Evolutionary conservation across 2,113 vertebrate genomes (phyloP).

Genomic region (Ochotona curzoniae): DNA sequence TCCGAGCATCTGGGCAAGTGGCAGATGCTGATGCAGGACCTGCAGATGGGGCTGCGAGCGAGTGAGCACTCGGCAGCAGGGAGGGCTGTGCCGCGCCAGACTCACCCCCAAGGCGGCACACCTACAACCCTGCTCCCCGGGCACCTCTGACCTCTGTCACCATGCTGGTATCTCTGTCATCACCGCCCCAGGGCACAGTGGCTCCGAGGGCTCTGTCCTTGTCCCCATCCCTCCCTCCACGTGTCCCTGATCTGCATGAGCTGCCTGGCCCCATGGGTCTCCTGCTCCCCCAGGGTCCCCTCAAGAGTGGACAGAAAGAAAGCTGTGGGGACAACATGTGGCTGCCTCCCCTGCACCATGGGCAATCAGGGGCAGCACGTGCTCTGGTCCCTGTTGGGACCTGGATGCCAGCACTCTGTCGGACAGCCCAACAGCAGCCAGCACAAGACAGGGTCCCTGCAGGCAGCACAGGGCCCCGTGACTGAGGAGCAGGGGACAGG

Average conservation of each 20-base stretch:
- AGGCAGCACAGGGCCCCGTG: no score
- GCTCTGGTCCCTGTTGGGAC: background rate
- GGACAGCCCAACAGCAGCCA: fast-evolving
- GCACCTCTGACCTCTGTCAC: background rate
- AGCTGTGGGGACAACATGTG: background rate
- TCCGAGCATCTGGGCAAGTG: no score
- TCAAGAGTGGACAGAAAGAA: fast-evolving
- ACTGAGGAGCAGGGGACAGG: no score
- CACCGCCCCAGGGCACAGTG: background rate
- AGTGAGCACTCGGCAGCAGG: no score
- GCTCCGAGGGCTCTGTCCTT: background rate
- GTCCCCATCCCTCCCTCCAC: background rate
- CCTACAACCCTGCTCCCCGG: no score
- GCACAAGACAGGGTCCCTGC: fast-evolving
- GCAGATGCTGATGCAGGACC: no score
- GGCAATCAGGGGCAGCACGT: no score
- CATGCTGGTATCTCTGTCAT: fast-evolving
- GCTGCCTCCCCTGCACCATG: fast-evolving
- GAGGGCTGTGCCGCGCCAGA: no score
- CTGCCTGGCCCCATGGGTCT: background rate
- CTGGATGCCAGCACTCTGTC: background rate
- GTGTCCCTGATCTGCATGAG: background rate
- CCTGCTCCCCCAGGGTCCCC: background rate
- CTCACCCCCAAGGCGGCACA: no score
- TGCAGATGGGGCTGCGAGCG: no score